These are phyloP conservation scores for Teleopsis dalmanni DNA, from an alignment of 1,140 invertebrate genomes.

Conservation along the genomic window DNA sequence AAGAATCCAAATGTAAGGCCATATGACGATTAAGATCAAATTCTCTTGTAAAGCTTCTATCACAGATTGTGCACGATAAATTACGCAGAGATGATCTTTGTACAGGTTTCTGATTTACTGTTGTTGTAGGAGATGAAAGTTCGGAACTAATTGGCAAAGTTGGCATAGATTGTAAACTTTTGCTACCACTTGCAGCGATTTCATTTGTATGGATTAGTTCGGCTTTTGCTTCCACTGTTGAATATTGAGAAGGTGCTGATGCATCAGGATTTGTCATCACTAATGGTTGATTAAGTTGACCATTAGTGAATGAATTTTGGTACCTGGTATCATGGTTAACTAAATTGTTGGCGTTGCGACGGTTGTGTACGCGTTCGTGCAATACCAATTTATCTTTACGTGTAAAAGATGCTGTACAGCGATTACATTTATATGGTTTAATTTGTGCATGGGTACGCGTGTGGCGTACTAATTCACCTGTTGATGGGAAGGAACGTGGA, in stretches of 20 bases:
- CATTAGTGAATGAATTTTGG: no score
- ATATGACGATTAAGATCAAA: slow-evolving; percentile 57
- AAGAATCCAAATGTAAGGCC: slow-evolving; percentile 53
- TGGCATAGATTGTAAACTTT: neutral
- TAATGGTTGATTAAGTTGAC: neutral
- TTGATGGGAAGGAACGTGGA: slow-evolving; percentile 64
- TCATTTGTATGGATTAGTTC: slow-evolving; percentile 3
- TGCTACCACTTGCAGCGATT: neutral
- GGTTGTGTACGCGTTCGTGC: slow-evolving; percentile 52
- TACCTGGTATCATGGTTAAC: neutral
- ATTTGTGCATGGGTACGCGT: slow-evolving; percentile 62
- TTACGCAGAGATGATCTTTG: slow-evolving; percentile 16
- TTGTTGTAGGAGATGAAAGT: neutral
- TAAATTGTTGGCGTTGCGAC: slow-evolving; percentile 17
- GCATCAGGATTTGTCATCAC: neutral
- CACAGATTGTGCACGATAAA: slow-evolving; percentile 52
- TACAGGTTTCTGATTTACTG: neutral
- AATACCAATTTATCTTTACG: slow-evolving; percentile 54
- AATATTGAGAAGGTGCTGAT: neutral
- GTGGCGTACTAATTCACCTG: slow-evolving; percentile 61
- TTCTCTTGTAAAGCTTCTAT: slow-evolving; percentile 56
- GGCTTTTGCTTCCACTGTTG: neutral
- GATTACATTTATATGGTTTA: slow-evolving; percentile 59
- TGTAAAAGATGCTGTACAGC: slow-evolving; percentile 60
- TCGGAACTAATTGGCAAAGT: neutral